Evolutionary conservation across 2,888 invertebrate species (phyloP).

Genomic region (Pachycephus smyrnensis): DNA sequence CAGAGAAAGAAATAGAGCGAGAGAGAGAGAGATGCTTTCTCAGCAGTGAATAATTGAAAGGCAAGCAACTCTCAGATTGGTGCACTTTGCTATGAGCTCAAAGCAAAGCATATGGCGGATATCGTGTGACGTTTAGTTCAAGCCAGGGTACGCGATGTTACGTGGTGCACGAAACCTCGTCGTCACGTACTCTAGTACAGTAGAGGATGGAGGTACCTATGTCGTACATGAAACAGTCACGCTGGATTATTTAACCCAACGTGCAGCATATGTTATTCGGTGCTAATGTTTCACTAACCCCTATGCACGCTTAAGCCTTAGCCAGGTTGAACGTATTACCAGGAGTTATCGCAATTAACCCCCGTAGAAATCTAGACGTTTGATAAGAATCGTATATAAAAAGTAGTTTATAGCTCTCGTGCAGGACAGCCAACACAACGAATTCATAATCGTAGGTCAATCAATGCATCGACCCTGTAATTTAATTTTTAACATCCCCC

Average conservation of each 20-base stretch:
- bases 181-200: conserved; percentile 13
- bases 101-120: conserved; percentile 35
- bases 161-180: conserved; percentile 19
- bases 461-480: not conserved
- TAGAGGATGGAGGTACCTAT: not conserved
- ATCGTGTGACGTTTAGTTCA: conserved; percentile 24
- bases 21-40: not conserved
- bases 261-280: conserved; percentile 34
- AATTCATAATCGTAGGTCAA: not conserved
- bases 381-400: conserved; percentile 32
- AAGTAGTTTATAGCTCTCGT: conserved; percentile 25
- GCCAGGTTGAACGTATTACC: not conserved
- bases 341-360: conserved; percentile 55
- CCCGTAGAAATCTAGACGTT: conserved; percentile 33
- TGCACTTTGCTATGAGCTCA: conserved; percentile 13
- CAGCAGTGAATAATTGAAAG: conserved; percentile 11
- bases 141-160: conserved; percentile 9
- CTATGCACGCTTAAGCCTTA: conserved; percentile 1
- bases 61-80: conserved; percentile 8
- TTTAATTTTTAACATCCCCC: not conserved
- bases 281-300: conserved; percentile 24
- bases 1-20: not conserved
- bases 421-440: not conserved
- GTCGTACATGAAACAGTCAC: conserved; percentile 5
- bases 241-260: conserved; percentile 45